Conservation (phyloP, 2,797 vertebrate genomes). For the Rhynchotus rufescens region DNA sequence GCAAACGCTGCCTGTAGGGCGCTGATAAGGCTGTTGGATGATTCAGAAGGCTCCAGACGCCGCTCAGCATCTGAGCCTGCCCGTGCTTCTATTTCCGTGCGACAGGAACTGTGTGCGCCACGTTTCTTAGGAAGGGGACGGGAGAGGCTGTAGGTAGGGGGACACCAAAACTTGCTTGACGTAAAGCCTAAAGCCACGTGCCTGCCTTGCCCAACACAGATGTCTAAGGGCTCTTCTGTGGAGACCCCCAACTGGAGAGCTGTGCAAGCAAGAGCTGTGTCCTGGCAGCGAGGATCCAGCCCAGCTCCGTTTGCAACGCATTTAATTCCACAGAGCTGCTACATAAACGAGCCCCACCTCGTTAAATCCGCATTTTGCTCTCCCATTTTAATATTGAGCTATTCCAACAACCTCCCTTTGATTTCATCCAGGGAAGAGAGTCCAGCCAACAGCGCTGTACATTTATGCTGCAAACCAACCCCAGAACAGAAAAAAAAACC, state of each 20-base stretch:
- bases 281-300: neutral
- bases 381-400: neutral
- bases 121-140: neutral
- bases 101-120: neutral
- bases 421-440: neutral
- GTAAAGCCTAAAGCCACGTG: neutral
- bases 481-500: neutral
- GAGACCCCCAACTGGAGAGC: neutral
- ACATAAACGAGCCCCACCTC: neutral
- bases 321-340: neutral
- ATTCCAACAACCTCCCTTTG: neutral
- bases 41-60: slow-evolving; percentile 55
- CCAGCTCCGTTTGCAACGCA: neutral
- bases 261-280: no score
- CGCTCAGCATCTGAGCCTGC: neutral
- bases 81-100: neutral
- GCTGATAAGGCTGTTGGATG: slow-evolving; percentile 67
- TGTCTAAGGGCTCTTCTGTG: neutral
- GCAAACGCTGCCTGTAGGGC: neutral
- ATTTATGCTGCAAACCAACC: neutral
- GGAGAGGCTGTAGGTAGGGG: neutral
- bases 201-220: neutral
- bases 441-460: neutral
- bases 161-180: neutral
- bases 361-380: neutral